Percentiles rank a stretch among this genome's conserved stretches.
Evolutionary conservation across 2,113 vertebrate genomes (phyloP).

Genomic region (Pachypanchax playfairii): DNA sequence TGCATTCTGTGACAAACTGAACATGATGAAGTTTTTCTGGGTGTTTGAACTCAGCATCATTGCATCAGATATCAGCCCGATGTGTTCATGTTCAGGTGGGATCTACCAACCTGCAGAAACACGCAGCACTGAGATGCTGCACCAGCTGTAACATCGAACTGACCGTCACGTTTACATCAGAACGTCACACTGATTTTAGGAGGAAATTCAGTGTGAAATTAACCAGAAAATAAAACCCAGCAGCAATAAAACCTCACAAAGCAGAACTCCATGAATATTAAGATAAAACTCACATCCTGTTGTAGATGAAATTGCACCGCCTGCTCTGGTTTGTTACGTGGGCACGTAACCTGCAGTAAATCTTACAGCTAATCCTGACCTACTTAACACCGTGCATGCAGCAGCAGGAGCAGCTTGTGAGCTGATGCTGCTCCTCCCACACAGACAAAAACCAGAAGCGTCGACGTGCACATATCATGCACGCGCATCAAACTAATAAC

Average conservation of each 20-base stretch:
- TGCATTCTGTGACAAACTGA: no score
- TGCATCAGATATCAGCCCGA: neutral
- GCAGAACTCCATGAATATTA: fast-evolving
- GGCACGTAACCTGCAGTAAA: slow-evolving; percentile 23
- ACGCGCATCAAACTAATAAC: no score
- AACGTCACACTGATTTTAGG: neutral
- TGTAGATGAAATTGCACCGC: neutral
- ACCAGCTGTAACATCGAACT: no score
- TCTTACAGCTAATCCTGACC: slow-evolving; percentile 70
- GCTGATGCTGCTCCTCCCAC: slow-evolving; percentile 51
- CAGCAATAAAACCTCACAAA: neutral
- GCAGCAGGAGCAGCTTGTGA: slow-evolving; percentile 20
- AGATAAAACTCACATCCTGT: neutral
- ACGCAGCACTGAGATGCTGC: no score
- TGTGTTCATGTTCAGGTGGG: no score
- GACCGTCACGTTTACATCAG: no score
- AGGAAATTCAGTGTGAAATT: neutral
- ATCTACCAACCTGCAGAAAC: no score
- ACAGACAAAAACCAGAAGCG: slow-evolving; percentile 14
- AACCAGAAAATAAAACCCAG: neutral
- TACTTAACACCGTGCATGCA: slow-evolving; percentile 55
- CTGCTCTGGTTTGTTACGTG: neutral
- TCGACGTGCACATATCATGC: neutral
- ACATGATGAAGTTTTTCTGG: no score
- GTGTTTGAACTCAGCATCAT: neutral